These are phyloP conservation scores for Physocephala rufipes DNA, from an alignment of 2,888 invertebrate species.

Conservation along the genomic window DNA sequence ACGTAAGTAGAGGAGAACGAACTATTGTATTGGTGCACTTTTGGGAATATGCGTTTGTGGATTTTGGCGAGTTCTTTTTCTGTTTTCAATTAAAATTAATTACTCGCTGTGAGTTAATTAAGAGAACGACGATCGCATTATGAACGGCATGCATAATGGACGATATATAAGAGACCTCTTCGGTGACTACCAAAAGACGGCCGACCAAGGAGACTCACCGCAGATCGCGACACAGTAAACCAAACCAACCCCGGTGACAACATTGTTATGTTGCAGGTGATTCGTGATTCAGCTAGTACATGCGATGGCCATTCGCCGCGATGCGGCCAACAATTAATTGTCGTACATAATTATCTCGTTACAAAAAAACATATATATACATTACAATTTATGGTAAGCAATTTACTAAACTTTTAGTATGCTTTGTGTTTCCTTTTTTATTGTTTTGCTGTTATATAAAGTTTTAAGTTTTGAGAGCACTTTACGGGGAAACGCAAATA, in stretches of 20 bases:
- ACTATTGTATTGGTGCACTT: neutral
- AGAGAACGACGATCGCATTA: slow-evolving; percentile 31
- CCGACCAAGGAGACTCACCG: neutral
- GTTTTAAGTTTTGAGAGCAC: too few relatives aligned
- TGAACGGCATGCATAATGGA: too few relatives aligned
- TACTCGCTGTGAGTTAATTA: slow-evolving; percentile 48
- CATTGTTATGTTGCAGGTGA: too few relatives aligned
- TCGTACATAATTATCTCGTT: slow-evolving; percentile 7
- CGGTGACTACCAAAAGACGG: neutral
- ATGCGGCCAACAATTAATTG: neutral
- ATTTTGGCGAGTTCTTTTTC: slow-evolving; percentile 1
- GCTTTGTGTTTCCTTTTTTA: slow-evolving; percentile 12
- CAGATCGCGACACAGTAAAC: neutral
- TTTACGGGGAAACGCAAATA: too few relatives aligned
- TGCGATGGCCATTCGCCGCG: neutral
- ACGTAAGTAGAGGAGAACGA: neutral
- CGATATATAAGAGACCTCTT: neutral
- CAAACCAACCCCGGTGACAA: too few relatives aligned
- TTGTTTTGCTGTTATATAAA: neutral
- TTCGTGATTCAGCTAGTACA: neutral
- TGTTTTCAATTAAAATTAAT: slow-evolving; percentile 48
- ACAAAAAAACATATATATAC: neutral
- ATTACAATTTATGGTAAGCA: slow-evolving; percentile 1
- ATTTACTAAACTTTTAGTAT: neutral
- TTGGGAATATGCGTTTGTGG: slow-evolving; percentile 7